Evolutionary conservation across 2,888 invertebrate species (phyloP).

Genomic region (Drosophila phalerata): DNA sequence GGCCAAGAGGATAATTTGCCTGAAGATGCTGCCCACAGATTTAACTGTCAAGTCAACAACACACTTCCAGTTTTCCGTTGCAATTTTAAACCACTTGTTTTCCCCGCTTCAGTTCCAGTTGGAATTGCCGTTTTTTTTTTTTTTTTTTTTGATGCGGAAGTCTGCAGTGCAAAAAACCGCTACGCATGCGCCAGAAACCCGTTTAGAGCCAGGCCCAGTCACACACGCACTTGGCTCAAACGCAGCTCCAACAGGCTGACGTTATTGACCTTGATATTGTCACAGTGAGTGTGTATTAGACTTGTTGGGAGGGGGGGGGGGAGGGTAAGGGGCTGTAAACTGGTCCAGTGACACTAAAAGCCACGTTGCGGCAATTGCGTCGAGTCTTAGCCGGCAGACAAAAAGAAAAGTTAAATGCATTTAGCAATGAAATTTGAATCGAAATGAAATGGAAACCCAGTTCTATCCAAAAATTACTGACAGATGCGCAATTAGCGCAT

Average conservation of each 20-base stretch:
- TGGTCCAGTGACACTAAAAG: constrained; percentile 74
- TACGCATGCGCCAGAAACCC: constrained; percentile 73
- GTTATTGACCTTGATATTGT: constrained; percentile 79
- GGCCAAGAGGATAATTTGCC: constrained; percentile 49
- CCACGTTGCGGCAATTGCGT: constrained; percentile 52
- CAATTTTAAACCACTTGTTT: constrained; percentile 14
- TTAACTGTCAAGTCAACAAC: constrained; percentile 14
- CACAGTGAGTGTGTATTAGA: constrained; percentile 7
- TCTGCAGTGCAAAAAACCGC: constrained; percentile 66
- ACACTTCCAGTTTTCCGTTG: constrained; percentile 51
- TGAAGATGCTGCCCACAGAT: constrained; percentile 20
- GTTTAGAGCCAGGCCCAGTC: constrained; percentile 54
- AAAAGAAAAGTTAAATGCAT: constrained; percentile 55
- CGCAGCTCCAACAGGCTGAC: constrained; percentile 30
- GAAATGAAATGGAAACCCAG: constrained; percentile 50
- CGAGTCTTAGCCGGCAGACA: constrained; percentile 29
- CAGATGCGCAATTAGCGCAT: constrained; percentile 80
- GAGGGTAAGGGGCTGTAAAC: constrained; percentile 52
- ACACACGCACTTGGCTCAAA: constrained; percentile 52
- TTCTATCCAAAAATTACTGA: constrained; percentile 40
- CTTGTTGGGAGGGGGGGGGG: too few relatives aligned
- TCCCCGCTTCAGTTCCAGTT: not conserved
- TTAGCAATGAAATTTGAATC: constrained; percentile 32
- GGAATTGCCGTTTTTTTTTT: constrained; percentile 2
- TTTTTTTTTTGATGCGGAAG: too few relatives aligned